Evolutionary conservation across 2,888 invertebrate species (phyloP), one percentile per base, ranked within the genome.

Genomic region (Phasia obesa): DNA sequence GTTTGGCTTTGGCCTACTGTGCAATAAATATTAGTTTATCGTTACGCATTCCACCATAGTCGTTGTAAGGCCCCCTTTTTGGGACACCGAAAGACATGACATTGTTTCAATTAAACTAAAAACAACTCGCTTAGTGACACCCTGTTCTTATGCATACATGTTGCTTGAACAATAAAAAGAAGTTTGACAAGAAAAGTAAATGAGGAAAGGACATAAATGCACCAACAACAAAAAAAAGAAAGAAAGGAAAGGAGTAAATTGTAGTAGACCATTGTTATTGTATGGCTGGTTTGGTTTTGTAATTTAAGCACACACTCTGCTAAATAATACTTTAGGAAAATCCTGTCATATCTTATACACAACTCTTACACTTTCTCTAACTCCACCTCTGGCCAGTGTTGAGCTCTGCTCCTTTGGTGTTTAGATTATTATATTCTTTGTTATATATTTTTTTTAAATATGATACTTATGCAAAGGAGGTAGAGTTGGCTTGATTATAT

Each of bases 291-390:
- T 35, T 73, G n/a, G n/a, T n/a, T 73, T 78, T 67, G 65, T 73
- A 67, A 73, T 73, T 73, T 65, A 65, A 79, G 44, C 69, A 64
- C 74, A 71, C 57, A 65, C n/a, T 65, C 38, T 55, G 55, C n/a
- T 44, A 31, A 44, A 27, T n/a, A 67, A 60, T 59, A 60, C 51
- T 76, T 31, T 38, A 42, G 51, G n/a, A 76, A 69, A 31, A 53
- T 69, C 51, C 23, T 62, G 27, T 35, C 19, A 69, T 60, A 60
- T 60, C 59, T 49, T 67, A 51, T 25, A 51, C 44, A 44, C 49
- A 60, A 38, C 19, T 23, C 38, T 38, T 13, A 2, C 35, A 19
- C 35, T 23, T 15, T 19, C 38, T 53, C 1, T 49, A 23, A 44
- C 59, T 27, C 25, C 44, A 64, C 11, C 53, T 53, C 74, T 51